Conservation (phyloP, 2,888 invertebrate genomes). For the Dione vanillae region DNA sequence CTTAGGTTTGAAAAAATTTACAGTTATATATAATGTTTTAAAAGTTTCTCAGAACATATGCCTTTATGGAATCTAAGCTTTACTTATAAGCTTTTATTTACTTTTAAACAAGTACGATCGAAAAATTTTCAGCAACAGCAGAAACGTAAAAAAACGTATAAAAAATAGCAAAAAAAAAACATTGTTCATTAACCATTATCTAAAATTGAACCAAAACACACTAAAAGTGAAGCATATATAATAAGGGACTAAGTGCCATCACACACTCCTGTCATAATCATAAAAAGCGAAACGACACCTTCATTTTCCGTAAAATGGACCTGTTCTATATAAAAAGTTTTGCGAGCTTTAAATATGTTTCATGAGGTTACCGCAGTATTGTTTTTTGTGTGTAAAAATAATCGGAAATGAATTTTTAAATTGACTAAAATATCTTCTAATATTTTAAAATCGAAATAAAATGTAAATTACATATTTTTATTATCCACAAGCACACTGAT, state of each 20-base stretch:
- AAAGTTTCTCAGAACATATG: too few relatives aligned
- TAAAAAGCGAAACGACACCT: constrained; percentile 20
- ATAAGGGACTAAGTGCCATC: constrained; percentile 19
- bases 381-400: background rate
- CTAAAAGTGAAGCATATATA: constrained; percentile 19
- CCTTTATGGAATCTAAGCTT: too few relatives aligned
- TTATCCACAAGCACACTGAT: too few relatives aligned
- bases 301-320: constrained; percentile 16
- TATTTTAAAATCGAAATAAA: too few relatives aligned
- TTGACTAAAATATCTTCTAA: too few relatives aligned
- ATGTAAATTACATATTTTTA: too few relatives aligned
- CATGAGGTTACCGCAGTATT: background rate
- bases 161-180: background rate
- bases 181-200: background rate
- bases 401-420: background rate
- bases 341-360: constrained; percentile 14
- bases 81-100: too few relatives aligned
- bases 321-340: constrained; percentile 2
- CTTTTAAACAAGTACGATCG: too few relatives aligned
- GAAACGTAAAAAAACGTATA: too few relatives aligned
- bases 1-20: too few relatives aligned
- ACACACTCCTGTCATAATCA: constrained; percentile 20
- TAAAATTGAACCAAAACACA: background rate
- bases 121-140: too few relatives aligned
- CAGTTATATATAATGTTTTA: too few relatives aligned